Evolutionary conservation across 2,113 vertebrate genomes (phyloP).

Genomic region (Elaphurus davidianus): DNA sequence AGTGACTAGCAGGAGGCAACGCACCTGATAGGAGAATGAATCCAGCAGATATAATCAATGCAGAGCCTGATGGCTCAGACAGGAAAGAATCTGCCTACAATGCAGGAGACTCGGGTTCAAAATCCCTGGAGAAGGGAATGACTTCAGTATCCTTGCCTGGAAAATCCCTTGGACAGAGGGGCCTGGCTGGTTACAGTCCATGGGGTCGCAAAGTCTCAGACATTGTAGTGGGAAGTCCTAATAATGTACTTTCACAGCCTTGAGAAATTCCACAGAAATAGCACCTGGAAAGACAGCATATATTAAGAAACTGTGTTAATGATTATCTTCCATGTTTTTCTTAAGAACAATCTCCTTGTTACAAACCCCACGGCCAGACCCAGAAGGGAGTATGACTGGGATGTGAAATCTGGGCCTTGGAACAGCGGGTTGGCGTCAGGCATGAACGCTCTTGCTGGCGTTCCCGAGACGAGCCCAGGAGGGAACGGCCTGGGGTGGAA

Average conservation of each 20-base stretch:
- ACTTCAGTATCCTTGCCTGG: background rate
- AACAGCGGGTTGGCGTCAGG: background rate
- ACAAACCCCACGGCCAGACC: background rate
- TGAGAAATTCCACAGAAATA: background rate
- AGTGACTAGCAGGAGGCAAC: background rate
- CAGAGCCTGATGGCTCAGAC: background rate
- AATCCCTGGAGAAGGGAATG: background rate
- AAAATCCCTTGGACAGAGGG: background rate
- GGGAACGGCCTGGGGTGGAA: background rate
- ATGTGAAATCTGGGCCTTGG: background rate
- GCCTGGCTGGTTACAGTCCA: background rate
- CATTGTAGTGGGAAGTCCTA: background rate
- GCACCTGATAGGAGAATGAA: background rate
- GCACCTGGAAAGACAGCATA: background rate
- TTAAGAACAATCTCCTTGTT: background rate
- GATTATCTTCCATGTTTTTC: background rate
- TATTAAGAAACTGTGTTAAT: background rate
- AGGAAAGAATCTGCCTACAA: background rate
- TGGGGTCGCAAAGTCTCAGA: background rate
- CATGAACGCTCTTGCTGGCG: background rate
- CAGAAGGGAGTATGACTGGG: background rate
- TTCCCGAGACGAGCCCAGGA: fast-evolving
- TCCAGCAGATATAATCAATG: background rate
- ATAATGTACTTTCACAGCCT: background rate
- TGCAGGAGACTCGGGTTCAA: background rate